Percentiles rank a stretch among this genome's conserved stretches.
These are phyloP conservation scores for Ornithoptera priamus DNA, from an alignment of 2,888 invertebrate species.

Conservation along the genomic window DNA sequence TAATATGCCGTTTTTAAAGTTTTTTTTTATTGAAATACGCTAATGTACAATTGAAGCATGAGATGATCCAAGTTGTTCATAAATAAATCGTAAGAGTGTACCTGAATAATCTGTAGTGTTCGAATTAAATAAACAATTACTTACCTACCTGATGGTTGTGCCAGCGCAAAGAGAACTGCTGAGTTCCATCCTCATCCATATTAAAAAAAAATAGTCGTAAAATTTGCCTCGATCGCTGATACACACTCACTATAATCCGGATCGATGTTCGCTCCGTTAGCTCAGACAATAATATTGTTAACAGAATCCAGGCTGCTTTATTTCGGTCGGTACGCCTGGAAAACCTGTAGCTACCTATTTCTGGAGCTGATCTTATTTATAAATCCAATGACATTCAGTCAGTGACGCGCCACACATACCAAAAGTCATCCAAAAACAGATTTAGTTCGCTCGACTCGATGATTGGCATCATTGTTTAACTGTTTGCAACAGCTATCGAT, in stretches of 20 bases:
- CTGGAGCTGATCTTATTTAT: constrained; percentile 81
- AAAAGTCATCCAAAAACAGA: constrained; percentile 80
- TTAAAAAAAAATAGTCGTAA: constrained; percentile 50
- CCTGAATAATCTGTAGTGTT: constrained; percentile 55
- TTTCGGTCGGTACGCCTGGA: constrained; percentile 80
- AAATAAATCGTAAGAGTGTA: constrained; percentile 42
- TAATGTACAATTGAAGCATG: constrained; percentile 26
- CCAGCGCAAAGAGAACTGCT: constrained; percentile 92
- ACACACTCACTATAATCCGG: constrained; percentile 53
- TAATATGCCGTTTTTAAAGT: too few relatives aligned
- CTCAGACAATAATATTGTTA: constrained; percentile 78
- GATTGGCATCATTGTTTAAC: constrained; percentile 73
- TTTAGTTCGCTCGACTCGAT: constrained; percentile 70
- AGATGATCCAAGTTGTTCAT: constrained; percentile 17
- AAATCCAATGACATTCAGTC: constrained; percentile 79
- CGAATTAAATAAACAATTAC: constrained; percentile 59
- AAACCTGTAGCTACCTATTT: constrained; percentile 81
- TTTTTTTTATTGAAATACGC: not conserved
- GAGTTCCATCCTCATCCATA: constrained; percentile 82
- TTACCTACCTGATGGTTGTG: constrained; percentile 88
- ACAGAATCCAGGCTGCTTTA: constrained; percentile 80
- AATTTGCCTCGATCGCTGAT: constrained; percentile 26
- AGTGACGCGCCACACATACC: constrained; percentile 77
- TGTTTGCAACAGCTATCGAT: constrained; percentile 58
- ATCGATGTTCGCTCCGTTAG: constrained; percentile 53